phyloP scores from a whole-genome alignment of 2,888 invertebrate species.

The Chironomus tentans region DNA sequence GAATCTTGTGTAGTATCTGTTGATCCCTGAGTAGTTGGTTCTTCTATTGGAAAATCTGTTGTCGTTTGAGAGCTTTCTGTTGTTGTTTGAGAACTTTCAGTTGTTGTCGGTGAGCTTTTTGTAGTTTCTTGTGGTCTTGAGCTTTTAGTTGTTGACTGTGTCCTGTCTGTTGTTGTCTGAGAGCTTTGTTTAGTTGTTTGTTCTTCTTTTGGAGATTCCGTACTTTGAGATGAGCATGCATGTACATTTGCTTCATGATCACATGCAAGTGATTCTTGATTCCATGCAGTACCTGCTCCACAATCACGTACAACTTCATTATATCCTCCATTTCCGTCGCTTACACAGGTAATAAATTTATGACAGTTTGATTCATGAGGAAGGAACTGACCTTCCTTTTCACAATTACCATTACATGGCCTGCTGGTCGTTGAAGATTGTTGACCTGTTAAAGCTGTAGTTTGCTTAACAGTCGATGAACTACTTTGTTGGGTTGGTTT shows the following conservation, averaged over 20 bases:
- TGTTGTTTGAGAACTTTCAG: conserved; percentile 28
- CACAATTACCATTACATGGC: conserved; percentile 27
- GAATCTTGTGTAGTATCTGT: not conserved
- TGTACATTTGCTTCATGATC: conserved; percentile 39
- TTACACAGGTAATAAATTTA: conserved; percentile 69
- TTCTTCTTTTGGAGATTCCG: conserved; percentile 29
- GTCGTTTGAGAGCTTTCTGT: conserved; percentile 29
- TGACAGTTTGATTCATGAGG: conserved; percentile 28
- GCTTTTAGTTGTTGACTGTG: too few species aligned
- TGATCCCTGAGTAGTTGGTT: not conserved
- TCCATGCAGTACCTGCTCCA: conserved; percentile 61
- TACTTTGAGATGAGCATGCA: conserved; percentile 31
- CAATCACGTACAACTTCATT: conserved; percentile 53
- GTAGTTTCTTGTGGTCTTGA: too few species aligned
- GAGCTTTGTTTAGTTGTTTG: conserved; percentile 18
- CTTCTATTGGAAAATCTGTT: conserved; percentile 29
- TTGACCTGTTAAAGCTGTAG: not conserved
- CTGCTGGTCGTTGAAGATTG: not conserved
- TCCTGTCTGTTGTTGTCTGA: too few species aligned
- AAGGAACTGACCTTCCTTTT: conserved; percentile 31
- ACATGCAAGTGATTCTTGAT: conserved; percentile 52
- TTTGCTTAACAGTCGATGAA: not conserved
- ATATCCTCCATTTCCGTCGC: conserved; percentile 41
- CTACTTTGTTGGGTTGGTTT: not conserved
- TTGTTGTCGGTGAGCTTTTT: conserved; percentile 26